These are phyloP conservation scores for Pseudorectes ferrugineus DNA, from an alignment of 2,113 vertebrate species.

Conservation along the genomic window DNA sequence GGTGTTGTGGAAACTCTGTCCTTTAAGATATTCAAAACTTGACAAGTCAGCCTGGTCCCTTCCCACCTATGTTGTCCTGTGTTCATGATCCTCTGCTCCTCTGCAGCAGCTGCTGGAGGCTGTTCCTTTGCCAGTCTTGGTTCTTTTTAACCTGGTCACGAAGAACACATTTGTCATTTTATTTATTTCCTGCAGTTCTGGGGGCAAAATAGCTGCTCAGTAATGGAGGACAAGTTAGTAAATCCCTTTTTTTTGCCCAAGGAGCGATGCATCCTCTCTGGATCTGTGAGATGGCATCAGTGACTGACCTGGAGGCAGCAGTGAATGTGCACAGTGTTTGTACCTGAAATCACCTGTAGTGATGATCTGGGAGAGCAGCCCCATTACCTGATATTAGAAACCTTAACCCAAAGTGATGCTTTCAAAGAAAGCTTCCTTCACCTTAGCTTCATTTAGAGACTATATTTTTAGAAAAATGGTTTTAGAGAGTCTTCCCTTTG, in stretches of 20 bases:
- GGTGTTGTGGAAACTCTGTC: background rate
- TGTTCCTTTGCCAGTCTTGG: background rate
- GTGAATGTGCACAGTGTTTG: background rate
- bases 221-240: background rate
- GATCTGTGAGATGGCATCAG: background rate
- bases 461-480: background rate
- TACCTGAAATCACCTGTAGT: background rate
- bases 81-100: background rate
- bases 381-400: background rate
- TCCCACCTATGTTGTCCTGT: rapidly evolving
- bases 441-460: background rate
- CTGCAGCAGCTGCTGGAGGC: background rate
- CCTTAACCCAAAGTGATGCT: background rate
- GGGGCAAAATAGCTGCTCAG: background rate
- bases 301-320: background rate
- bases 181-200: background rate
- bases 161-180: background rate
- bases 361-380: background rate
- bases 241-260: background rate
- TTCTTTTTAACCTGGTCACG: background rate
- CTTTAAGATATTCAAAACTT: background rate
- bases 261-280: rapidly evolving
- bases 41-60: background rate
- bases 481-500: background rate
- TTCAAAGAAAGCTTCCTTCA: background rate